These are phyloP conservation scores for Ctenosaura bakeri DNA, from an alignment of 2,797 vertebrate species.

Conservation along the genomic window DNA sequence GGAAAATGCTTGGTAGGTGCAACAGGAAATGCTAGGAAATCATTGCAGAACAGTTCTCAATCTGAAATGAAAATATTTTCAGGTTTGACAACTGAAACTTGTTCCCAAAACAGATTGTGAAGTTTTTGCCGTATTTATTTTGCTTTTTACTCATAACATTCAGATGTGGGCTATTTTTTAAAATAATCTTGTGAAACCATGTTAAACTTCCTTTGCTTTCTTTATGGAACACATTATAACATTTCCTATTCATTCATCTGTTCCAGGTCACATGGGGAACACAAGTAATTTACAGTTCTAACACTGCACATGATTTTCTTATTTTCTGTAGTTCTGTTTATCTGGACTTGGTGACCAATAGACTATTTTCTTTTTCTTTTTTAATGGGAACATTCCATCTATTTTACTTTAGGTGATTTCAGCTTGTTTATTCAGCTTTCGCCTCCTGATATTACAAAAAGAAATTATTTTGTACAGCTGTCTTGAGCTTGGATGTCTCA, in stretches of 20 bases:
- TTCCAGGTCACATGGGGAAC: slow-evolving; percentile 7
- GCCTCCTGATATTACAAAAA: neutral
- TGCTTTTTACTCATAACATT: neutral
- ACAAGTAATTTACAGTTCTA: slow-evolving; percentile 7
- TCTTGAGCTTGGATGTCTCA: neutral
- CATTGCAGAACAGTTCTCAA: neutral
- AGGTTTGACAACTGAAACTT: slow-evolving; percentile 2
- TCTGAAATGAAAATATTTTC: neutral
- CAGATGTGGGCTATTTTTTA: neutral
- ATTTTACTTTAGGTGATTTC: slow-evolving; percentile 8
- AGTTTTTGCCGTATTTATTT: neutral
- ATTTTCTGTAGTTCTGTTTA: neutral
- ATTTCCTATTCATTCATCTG: slow-evolving; percentile 11
- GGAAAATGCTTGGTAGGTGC: neutral
- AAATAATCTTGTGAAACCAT: neutral
- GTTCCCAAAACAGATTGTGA: slow-evolving; percentile 20
- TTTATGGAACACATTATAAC: slow-evolving; percentile 31
- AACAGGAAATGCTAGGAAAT: neutral
- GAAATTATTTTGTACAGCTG: neutral
- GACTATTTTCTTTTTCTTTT: neutral
- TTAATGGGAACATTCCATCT: neutral
- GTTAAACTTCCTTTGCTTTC: slow-evolving; percentile 18
- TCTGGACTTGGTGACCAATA: neutral
- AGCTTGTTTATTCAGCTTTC: neutral
- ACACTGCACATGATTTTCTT: neutral